Evolutionary conservation across 2,113 vertebrate genomes (phyloP), one percentile per base, ranked within the genome.

Genomic region (Clupea harengus): DNA sequence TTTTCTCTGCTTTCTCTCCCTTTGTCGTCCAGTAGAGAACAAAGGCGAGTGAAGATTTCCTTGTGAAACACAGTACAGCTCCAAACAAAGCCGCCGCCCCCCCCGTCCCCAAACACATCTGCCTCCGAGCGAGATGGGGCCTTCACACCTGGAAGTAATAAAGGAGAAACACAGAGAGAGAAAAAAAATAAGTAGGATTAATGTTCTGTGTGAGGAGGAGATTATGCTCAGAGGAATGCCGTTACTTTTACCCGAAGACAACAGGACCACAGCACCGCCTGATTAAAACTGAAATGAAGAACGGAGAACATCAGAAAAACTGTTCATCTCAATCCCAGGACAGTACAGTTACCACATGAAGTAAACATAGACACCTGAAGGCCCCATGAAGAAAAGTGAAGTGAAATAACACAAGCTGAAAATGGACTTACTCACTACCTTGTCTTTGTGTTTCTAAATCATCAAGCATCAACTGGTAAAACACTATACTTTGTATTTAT

Each of bases 141-240:
- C 91, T 91, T 94, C 93, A 93, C 94, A 95, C 93, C 94, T 95
- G 94, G 93, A 94, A 95, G 90, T 91, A 95, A 94, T 95, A 94
- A 95, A 94, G 91, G 89, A 88, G 89, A 90, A 93, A 89, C 89
- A 92, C 82, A 88, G 90, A 89, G 92, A 90, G 89, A 94, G 90
- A 15, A 83, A 94, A 94, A 78, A 78, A 94, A 94, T 93, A 93
- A 92, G 90, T 90, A 93, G 94, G 94, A 95, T 95, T 92, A 94
- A 94, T 94, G 94, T 94, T 95, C 90, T 92, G 90, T 93, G 91
- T 89, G 93, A 94, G 90, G 90, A 94, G 92, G 91, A 94, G 92
- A 94, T 94, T 93, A 93, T 92, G 92, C 92, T 93, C 90, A 90
- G 89, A 90, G 90, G 92, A 92, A 92, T 89, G 88, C 86, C 7